Evolutionary conservation across 2,888 invertebrate genomes (phyloP), one percentile per base, ranked within the genome.

Genomic region (Cyclophora albipunctata): DNA sequence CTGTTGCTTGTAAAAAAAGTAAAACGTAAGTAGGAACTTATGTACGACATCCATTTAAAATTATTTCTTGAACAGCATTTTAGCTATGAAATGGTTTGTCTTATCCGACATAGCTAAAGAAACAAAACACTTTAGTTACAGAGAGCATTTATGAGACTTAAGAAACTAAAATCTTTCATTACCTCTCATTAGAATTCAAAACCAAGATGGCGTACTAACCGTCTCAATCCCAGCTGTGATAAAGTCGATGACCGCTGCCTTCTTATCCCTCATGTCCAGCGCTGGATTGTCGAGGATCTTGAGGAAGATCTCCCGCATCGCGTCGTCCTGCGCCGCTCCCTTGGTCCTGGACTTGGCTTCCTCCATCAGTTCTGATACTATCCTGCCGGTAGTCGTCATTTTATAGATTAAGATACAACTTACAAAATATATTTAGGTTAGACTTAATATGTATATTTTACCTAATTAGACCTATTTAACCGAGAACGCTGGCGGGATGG

Each of bases 141-240:
- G 20, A 20, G 2, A 20, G 20, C 20, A 20, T 20, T 20, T 20
- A 20, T 20, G 20, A 20, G 20, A 20, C 20, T 20, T 20, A 20
- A 20, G 20, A 20, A 20, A 20, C 20, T 20, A 20, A 20, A 20
- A 20, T 20, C 20, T 20, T 1, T 20, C 20, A 20, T 20, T 20
- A 20, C 20, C 20, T 20, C 20, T 20, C 20, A 20, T 20, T 20
- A 20, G 20, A 20, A 20, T 20, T 20, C 20, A 20, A 20, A 20
- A 20, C 20, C 1, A 5, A 37, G 5, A 37, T 40, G 46, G 4
- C 34, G 53, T 51, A 62, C 80, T 83, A 75, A 96, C 93, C 71
- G 96, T 96, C 76, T 95, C 95, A 69, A 96, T 96, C 45, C 96
- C 96, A 40, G 96, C 95, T 4, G 95, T 94, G 63, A 96, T 93